A percentile compares a stretch with the other conserved stretches of the same genome.
Evolutionary conservation across 2,888 invertebrate species (phyloP).

Genomic region (Hemaris fuciformis): DNA sequence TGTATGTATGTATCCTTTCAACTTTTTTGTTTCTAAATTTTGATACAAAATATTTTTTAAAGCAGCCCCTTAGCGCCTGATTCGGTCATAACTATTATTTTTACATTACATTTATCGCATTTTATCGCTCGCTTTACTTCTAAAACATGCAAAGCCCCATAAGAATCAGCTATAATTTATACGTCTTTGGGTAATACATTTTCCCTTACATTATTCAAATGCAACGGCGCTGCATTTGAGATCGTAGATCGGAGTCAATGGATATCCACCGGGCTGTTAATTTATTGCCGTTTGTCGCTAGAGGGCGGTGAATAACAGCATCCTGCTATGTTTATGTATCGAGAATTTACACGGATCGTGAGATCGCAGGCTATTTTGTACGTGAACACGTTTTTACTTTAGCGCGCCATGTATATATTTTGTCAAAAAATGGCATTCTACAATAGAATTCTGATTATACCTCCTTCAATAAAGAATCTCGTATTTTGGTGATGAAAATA

Average conservation of each 20-base stretch:
- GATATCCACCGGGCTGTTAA: conserved; percentile 62
- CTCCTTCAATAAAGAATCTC: not conserved
- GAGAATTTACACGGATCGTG: not conserved
- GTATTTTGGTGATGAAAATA: not conserved
- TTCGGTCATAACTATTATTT: not conserved
- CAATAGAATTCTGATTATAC: not conserved
- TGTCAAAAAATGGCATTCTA: not conserved
- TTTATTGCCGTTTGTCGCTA: conserved; percentile 56
- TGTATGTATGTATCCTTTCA: no score
- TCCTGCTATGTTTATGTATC: conserved; percentile 34
- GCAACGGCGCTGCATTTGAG: conserved; percentile 53
- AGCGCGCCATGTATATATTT: not conserved
- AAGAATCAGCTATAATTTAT: conserved; percentile 28
- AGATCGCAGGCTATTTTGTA: not conserved
- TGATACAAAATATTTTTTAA: no score
- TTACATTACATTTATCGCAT: not conserved
- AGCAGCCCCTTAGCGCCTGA: not conserved
- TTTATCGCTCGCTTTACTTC: not conserved
- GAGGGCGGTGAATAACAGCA: conserved; percentile 62
- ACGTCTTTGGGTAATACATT: conserved; percentile 38
- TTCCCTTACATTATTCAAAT: conserved; percentile 54
- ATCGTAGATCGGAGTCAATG: conserved; percentile 57
- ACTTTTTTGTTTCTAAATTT: no score
- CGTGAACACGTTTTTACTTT: not conserved
- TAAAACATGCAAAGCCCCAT: conserved; percentile 7